These are phyloP conservation scores for Antheraea yamamai DNA, from an alignment of 2,888 invertebrate genomes.

Conservation along the genomic window DNA sequence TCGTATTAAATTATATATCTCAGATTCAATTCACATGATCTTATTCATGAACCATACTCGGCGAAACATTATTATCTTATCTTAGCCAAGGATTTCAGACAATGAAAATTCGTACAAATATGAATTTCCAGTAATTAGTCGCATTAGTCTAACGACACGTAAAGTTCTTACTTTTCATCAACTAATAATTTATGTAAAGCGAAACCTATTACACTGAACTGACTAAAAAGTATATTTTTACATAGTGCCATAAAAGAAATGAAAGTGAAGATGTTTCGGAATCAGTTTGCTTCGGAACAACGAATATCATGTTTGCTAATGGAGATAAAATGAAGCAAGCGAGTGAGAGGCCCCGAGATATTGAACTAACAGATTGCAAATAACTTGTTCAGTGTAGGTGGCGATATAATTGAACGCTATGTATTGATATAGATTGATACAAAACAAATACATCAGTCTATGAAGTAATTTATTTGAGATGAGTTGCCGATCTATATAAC, in stretches of 20 bases:
- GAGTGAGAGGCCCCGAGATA: constrained; percentile 31
- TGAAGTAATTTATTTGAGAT: not conserved
- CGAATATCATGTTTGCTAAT: constrained; percentile 39
- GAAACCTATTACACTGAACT: not conserved
- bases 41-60: constrained; percentile 33
- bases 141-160: constrained; percentile 26
- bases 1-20: not conserved
- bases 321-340: constrained; percentile 41
- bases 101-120: constrained; percentile 56
- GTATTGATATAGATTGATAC: not conserved
- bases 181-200: not conserved
- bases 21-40: constrained; percentile 4
- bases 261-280: constrained; percentile 22
- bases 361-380: constrained; percentile 48
- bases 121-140: constrained; percentile 47
- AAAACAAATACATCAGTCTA: not conserved
- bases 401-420: constrained; percentile 40
- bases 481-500: not conserved
- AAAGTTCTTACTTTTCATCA: constrained; percentile 13
- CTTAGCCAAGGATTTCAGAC: constrained; percentile 56
- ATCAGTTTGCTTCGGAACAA: constrained; percentile 37
- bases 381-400: constrained; percentile 41
- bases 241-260: constrained; percentile 22
- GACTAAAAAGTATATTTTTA: constrained; percentile 21
- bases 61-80: constrained; percentile 57